Evolutionary conservation across 2,797 vertebrate genomes (phyloP).

Genomic region (Anolis apletophallus): DNA sequence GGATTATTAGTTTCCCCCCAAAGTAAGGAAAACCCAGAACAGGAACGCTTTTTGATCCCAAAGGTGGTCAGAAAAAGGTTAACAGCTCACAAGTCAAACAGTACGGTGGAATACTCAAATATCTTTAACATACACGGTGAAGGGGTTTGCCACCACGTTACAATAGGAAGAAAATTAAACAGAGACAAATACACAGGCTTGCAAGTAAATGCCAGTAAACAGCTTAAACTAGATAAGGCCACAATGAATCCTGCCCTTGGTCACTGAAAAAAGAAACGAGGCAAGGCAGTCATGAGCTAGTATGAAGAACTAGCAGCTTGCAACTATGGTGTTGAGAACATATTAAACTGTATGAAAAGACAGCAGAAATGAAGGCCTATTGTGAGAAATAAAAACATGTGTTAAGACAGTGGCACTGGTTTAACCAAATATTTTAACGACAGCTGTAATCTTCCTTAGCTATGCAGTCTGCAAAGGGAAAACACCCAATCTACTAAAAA

Average conservation of each 20-base stretch:
- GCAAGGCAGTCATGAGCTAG: conserved; percentile 72
- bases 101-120: conserved; percentile 48
- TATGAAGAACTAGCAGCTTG: conserved; percentile 52
- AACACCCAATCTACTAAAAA: background rate
- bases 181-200: conserved; percentile 68
- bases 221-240: conserved; percentile 81
- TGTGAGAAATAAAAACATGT: conserved; percentile 57
- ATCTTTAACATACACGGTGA: conserved; percentile 64
- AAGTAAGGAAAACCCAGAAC: conserved; percentile 43
- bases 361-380: conserved; percentile 62
- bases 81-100: conserved; percentile 60
- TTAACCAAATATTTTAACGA: conserved; percentile 49
- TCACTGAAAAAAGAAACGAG: conserved; percentile 70
- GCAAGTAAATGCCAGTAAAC: conserved; percentile 76
- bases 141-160: conserved; percentile 57
- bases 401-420: conserved; percentile 54
- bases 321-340: conserved; percentile 35
- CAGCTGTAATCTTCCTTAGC: conserved; percentile 56
- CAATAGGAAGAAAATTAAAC: conserved; percentile 51
- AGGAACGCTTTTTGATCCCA: conserved; percentile 49
- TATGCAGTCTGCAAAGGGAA: conserved; percentile 20
- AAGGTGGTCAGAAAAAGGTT: conserved; percentile 49
- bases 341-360: conserved; percentile 7
- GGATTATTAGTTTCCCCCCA: conserved; percentile 52
- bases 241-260: conserved; percentile 81